Evolutionary conservation across 2,888 invertebrate species (phyloP), one percentile per base, ranked within the genome.

Genomic region (Sarcophaga carnaria): DNA sequence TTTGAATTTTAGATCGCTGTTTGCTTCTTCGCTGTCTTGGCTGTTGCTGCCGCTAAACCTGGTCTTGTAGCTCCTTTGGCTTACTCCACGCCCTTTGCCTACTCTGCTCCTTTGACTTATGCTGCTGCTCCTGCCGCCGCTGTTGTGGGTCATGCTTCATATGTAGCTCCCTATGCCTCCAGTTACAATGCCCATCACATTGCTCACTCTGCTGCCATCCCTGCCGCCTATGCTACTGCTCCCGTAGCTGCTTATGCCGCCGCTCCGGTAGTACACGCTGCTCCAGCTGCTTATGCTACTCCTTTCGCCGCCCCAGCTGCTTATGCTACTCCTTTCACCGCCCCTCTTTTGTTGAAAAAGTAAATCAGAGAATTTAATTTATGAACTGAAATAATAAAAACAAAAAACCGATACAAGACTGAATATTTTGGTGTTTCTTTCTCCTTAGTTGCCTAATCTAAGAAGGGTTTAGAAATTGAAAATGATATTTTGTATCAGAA

Each of bases 21-120:
- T 80, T 90, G 90, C 89, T 90, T 92, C 88, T 90, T 90, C 87
- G 92, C 92, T 88, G 86, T 90, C 49, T 45, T 92, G 88, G 92
- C 91, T 82, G 89, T 92, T 86, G 91, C 90, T 81, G 74, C 74
- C 17, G 86, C 88, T 70, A 86, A 86, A 12, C 92, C 91, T 1
- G 91, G 90, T 45, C n/a, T 91, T 5, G 88, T 91, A 17, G 88
- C 85, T 25, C 88, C 49, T 64, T 76, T 67, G 63, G 72, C 37
- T 37, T 72, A 72, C 37, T 88, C 89, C 17, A 88, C 90, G 4
- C 84, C 86, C 6, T n/a, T 87, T 60, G 80, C 80, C n/a, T 69
- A 74, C 64, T 47, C 54, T 66, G 90, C 91, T 87, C 86, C 86
- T 20, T 64, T 85, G 70, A 75, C 78, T 60, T 69, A 71, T 22